A percentile compares a stretch with the other conserved stretches of the same genome.
Conservation (phyloP, 2,888 invertebrate genomes). For the Onchidella celtica region DNA sequence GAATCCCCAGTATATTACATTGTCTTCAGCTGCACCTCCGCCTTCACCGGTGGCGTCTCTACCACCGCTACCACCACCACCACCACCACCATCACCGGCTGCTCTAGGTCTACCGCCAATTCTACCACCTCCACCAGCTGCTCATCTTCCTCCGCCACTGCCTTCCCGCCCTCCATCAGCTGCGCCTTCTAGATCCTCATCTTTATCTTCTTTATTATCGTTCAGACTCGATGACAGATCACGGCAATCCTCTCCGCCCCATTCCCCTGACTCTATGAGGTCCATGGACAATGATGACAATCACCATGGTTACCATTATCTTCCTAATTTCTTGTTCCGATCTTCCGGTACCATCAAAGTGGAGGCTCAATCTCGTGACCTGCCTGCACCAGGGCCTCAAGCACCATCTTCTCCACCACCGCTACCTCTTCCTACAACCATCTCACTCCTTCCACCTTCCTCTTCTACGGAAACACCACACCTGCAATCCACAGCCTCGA, state of each 20-base stretch:
- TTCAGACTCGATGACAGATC: constrained; percentile 10
- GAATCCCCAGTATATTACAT: too few species aligned
- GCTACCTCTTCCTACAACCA: constrained; percentile 4
- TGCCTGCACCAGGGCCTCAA: not conserved
- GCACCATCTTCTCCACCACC: constrained; percentile 7
- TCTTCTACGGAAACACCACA: not conserved
- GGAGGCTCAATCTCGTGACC: constrained; percentile 9
- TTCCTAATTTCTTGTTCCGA: constrained; percentile 12
- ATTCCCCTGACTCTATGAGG: not conserved
- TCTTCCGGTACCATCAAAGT: constrained; percentile 39
- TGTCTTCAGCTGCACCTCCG: not conserved
- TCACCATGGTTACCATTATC: not conserved
- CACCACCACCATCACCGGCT: not conserved
- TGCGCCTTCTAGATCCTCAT: constrained; percentile 5
- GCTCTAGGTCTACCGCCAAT: constrained; percentile 3
- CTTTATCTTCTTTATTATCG: constrained; percentile 2
- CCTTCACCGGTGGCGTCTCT: too few species aligned
- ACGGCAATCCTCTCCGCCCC: not conserved
- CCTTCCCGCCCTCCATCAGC: constrained; percentile 31
- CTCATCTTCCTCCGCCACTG: constrained; percentile 25
- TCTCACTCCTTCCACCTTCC: not conserved
- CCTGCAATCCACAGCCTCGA: not conserved
- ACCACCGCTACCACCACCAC: not conserved
- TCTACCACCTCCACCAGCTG: constrained; percentile 24
- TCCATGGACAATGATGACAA: not conserved